Evolutionary conservation across 2,797 vertebrate genomes (phyloP), one percentile per base, ranked within the genome.

Genomic region (Miichthys miiuy): DNA sequence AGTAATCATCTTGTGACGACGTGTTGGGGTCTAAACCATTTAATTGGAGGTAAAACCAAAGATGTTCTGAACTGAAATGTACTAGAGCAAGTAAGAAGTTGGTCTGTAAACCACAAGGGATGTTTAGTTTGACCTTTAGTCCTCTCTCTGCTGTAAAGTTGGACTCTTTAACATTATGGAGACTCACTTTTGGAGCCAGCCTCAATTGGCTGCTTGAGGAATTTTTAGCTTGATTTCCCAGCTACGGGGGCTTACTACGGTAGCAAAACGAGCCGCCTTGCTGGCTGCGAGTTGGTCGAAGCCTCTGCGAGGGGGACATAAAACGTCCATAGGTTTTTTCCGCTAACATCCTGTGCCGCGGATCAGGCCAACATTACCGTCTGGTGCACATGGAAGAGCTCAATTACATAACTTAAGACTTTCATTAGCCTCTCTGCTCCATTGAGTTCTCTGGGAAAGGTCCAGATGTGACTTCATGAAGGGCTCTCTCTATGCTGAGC

Each of bases 381-480:
- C 87, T 89, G 88, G 77, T 89, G 82, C 90, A 89, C 89, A 91
- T 91, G 85, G 91, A 93, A 92, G 91, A 92, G 90, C 92, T 92
- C 91, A 89, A 92, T 94, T 94, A 91, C 93, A 93, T 92, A 94
- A 93, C 91, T 88, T 86, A 83, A 92, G 93, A 93, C 93, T 91
- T 93, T 94, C 88, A 91, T 94, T 92, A 91, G 90, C 67, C 91
- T 88, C 81, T 83, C 84, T 71, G 87, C 90, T 92, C 86, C 87
- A 81, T 86, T 92, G 92, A 84, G 83, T 80, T 92, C 84, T 85
- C 90, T 92, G 92, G 92, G 91, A 91, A 91, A 87, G 81, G 83
- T 93, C 91, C 93, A 93, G 92, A 94, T 94, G 93, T 94, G 92
- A 91, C 88, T 92, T 88, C 90, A 92, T 93, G 90, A 94, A 93